Conservation (phyloP, 2,888 invertebrate species). For the Labia minor region DNA sequence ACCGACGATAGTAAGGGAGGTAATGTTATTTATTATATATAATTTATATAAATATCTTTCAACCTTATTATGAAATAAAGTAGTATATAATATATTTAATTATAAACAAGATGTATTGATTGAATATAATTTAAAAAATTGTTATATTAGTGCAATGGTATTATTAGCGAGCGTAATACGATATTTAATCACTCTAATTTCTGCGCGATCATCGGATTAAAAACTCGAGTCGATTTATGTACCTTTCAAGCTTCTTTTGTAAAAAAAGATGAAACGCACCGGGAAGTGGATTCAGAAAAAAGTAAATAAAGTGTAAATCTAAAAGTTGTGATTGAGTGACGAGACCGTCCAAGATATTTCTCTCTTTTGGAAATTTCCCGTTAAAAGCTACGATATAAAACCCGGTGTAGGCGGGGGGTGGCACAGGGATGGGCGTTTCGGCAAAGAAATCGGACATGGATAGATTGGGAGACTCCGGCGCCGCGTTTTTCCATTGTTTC, state of each 20-base stretch:
- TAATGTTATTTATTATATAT: too few relatives aligned
- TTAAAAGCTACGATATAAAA: constrained; percentile 7
- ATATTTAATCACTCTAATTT: too few relatives aligned
- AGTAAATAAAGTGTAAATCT: constrained; percentile 13
- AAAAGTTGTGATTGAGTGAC: constrained; percentile 13
- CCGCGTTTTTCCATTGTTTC: constrained; percentile 13
- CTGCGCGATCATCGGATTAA: background rate
- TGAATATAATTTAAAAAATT: too few relatives aligned
- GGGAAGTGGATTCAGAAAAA: constrained; percentile 13
- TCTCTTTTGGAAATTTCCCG: constrained; percentile 13
- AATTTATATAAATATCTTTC: too few relatives aligned
- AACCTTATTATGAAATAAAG: too few relatives aligned
- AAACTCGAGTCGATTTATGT: background rate
- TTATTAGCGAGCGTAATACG: too few relatives aligned
- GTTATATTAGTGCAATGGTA: too few relatives aligned
- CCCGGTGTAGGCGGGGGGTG: background rate
- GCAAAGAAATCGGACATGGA: constrained; percentile 13
- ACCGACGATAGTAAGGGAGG: too few relatives aligned
- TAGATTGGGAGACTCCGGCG: background rate
- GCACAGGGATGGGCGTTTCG: background rate
- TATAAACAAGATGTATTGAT: too few relatives aligned
- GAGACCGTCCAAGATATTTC: constrained; percentile 13
- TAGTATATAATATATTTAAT: too few relatives aligned
- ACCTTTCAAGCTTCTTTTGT: background rate
- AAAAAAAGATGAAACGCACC: background rate